Conservation (phyloP, 2,113 vertebrate species). For the Poeciliopsis retropinna region DNA sequence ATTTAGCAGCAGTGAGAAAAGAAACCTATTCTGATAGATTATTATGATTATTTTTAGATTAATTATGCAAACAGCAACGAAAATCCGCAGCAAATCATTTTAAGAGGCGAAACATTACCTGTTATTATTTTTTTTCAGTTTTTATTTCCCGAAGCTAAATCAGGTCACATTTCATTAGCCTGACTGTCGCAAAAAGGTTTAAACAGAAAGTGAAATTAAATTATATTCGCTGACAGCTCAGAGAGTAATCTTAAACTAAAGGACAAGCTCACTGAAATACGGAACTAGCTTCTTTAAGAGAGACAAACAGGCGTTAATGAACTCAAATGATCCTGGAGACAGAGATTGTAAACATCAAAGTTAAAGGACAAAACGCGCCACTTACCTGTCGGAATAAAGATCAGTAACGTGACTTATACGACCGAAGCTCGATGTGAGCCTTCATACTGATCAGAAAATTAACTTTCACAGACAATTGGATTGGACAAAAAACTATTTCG, state of each 20-base stretch:
- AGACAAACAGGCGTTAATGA: neutral
- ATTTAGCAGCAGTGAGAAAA: neutral
- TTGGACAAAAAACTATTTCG: neutral
- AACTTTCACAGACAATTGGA: neutral
- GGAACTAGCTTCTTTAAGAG: neutral
- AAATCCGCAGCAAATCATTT: neutral
- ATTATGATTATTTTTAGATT: neutral
- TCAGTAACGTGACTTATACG: neutral
- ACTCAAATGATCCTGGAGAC: neutral
- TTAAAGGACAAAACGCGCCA: neutral
- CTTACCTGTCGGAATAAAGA: conserved; percentile 40
- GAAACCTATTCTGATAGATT: neutral
- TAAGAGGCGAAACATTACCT: neutral
- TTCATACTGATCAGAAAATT: neutral
- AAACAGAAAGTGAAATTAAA: conserved; percentile 34
- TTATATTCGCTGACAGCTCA: neutral
- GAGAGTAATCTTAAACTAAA: neutral
- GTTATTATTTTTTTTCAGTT: neutral
- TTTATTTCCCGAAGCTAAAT: neutral
- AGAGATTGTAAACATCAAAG: conserved; percentile 3
- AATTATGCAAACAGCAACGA: neutral
- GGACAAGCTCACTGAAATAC: too few species aligned
- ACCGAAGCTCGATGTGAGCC: neutral
- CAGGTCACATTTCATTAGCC: neutral
- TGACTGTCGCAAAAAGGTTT: neutral